phyloP scores from a whole-genome alignment of 2,113 vertebrate genomes.

The Pholis gunnellus region DNA sequence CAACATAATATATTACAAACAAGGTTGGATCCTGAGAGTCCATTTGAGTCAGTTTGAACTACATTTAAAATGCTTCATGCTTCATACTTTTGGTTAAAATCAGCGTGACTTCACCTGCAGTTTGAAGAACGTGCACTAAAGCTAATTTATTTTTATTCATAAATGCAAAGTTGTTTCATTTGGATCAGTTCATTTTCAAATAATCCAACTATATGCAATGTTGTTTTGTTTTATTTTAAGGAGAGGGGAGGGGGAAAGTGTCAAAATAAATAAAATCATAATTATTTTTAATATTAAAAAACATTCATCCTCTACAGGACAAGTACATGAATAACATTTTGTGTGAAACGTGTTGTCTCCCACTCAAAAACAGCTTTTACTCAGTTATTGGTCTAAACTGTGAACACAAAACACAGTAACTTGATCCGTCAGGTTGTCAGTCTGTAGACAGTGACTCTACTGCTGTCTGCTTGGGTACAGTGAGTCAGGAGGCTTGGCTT shows the following conservation, averaged over 20 bases:
- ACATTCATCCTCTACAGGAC: background rate
- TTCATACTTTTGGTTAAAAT: background rate
- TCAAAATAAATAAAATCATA: background rate
- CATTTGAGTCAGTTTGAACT: background rate
- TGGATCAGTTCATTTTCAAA: background rate
- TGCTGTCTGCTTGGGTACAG: conserved; percentile 31
- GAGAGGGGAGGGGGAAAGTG: background rate
- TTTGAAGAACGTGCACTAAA: background rate
- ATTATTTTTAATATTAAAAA: too few species aligned
- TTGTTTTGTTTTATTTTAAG: background rate
- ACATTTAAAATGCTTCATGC: background rate
- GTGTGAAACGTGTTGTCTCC: background rate
- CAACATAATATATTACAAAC: too few species aligned
- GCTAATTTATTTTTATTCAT: background rate
- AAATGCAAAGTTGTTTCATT: background rate
- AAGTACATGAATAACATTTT: background rate
- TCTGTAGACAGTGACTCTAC: conserved; percentile 22
- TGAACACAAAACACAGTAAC: background rate
- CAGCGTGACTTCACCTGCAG: background rate
- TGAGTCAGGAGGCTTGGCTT: conserved; percentile 58
- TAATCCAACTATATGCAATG: background rate
- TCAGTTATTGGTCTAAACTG: background rate
- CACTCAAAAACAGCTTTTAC: background rate
- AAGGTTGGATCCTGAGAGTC: background rate
- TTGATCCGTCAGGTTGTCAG: background rate